These are phyloP conservation scores for Leptodirus hochenwartii DNA, from an alignment of 2,888 invertebrate species.

Conservation along the genomic window DNA sequence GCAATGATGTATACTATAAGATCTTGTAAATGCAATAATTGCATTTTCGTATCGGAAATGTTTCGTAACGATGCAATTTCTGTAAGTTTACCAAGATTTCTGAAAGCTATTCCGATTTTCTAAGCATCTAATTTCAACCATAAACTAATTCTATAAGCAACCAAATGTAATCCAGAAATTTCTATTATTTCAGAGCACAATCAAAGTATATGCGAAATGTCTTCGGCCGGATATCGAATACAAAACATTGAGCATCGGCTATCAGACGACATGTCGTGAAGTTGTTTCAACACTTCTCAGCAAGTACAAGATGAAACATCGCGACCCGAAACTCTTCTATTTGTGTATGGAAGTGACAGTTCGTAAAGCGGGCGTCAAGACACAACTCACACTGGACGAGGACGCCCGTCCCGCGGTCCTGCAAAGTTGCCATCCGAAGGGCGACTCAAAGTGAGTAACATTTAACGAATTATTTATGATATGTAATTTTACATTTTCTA, in stretches of 20 bases:
- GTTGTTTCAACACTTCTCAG: conserved; percentile 68
- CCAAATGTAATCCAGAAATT: too few species aligned
- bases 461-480: conserved; percentile 3
- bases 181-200: conserved; percentile 55
- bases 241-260: conserved; percentile 81
- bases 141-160: not conserved
- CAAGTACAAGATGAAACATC: conserved; percentile 74
- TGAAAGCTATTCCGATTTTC: conserved; percentile 1
- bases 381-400: conserved; percentile 68
- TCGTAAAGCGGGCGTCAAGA: conserved; percentile 63
- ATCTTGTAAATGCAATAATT: too few species aligned
- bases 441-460: conserved; percentile 69
- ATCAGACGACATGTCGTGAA: conserved; percentile 74
- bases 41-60: too few species aligned
- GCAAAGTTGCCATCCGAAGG: conserved; percentile 85
- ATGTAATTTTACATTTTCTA: conserved; percentile 25
- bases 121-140: not conserved
- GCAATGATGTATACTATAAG: too few species aligned
- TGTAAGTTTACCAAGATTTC: not conserved
- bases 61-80: not conserved
- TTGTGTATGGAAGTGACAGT: conserved; percentile 89
- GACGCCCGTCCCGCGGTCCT: conserved; percentile 79
- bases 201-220: conserved; percentile 80
- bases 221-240: conserved; percentile 88
- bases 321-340: conserved; percentile 84